phyloP scores from a whole-genome alignment of 2,113 vertebrate genomes.

The Etheostoma cragini region DNA sequence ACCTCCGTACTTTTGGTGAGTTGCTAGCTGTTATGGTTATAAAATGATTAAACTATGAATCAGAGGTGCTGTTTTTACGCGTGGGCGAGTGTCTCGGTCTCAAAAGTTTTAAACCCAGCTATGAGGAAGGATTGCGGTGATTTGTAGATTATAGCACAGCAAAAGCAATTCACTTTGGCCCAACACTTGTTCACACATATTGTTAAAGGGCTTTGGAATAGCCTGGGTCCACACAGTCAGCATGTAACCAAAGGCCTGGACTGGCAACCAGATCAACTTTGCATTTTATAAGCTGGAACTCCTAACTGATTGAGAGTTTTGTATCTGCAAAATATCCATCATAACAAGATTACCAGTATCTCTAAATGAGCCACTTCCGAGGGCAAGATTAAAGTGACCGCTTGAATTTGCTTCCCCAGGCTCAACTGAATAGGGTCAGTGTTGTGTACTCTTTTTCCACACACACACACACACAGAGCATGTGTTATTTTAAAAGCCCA shows the following conservation, averaged over 20 bases:
- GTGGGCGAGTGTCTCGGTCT: too few relatives aligned
- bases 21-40: too few relatives aligned
- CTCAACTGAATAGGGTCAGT: background rate
- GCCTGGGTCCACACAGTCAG: background rate
- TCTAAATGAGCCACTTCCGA: constrained; percentile 24
- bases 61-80: too few relatives aligned
- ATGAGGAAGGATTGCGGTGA: background rate
- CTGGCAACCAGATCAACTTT: background rate
- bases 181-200: background rate
- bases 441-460: background rate
- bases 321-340: background rate
- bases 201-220: background rate
- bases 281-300: background rate
- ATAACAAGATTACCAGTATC: constrained; percentile 6
- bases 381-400: constrained; percentile 13
- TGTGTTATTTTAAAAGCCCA: constrained; percentile 13
- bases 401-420: constrained; percentile 4
- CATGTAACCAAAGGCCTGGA: background rate
- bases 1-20: too few relatives aligned
- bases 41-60: too few relatives aligned
- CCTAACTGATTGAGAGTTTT: background rate
- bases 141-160: background rate
- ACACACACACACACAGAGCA: background rate
- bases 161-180: background rate
- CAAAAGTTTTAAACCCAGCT: background rate